phyloP scores from a whole-genome alignment of 1,140 invertebrate species.

The Hermatobates lingyangjiaoensis region DNA sequence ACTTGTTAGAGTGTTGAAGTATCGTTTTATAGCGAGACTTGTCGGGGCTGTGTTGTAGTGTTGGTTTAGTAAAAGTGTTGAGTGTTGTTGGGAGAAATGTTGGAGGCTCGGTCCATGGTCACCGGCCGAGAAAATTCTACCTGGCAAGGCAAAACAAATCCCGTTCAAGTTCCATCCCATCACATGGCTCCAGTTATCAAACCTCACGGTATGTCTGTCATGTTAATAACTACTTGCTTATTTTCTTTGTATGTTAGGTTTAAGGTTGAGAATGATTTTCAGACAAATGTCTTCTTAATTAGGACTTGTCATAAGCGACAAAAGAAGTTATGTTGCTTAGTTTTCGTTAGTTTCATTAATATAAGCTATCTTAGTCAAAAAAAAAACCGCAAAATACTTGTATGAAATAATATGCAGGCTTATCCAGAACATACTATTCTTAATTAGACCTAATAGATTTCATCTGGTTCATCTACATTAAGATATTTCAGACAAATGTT shows the following conservation, averaged over 20 bases:
- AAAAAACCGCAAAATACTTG: too few relatives aligned
- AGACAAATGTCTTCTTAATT: too few relatives aligned
- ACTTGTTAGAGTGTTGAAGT: neutral
- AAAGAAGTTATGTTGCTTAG: too few relatives aligned
- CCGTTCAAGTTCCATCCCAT: constrained; percentile 23
- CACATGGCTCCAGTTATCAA: constrained; percentile 27
- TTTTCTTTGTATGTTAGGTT: neutral
- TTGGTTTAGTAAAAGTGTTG: constrained; percentile 10
- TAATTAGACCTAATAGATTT: too few relatives aligned
- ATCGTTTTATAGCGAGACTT: neutral
- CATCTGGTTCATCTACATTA: too few relatives aligned
- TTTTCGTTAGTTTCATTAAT: too few relatives aligned
- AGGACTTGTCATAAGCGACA: too few relatives aligned
- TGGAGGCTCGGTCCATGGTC: constrained; percentile 28
- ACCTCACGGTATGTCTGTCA: constrained; percentile 23
- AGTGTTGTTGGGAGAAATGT: constrained; percentile 22
- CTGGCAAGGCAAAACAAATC: constrained; percentile 27
- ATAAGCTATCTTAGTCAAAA: too few relatives aligned
- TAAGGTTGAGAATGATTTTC: too few relatives aligned
- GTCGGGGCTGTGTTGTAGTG: constrained; percentile 12
- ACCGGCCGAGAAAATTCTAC: constrained; percentile 20
- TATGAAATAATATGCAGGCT: too few relatives aligned
- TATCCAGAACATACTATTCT: too few relatives aligned
- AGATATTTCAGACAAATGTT: too few relatives aligned
- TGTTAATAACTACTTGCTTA: neutral